Conservation (phyloP, 2,888 invertebrate species). For the Cotesia congregata region DNA sequence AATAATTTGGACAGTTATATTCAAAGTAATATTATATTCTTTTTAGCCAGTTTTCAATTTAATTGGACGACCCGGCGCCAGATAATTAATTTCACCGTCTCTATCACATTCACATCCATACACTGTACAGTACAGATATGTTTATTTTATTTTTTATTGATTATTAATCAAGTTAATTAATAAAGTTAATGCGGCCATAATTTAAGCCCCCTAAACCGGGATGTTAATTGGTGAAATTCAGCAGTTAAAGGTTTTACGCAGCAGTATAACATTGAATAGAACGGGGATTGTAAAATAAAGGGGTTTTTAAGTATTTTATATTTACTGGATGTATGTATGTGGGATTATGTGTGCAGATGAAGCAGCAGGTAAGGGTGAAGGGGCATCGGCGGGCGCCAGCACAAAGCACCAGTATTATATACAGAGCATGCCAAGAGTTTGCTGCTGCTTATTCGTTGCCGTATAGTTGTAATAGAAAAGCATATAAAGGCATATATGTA, state of each 20-base stretch:
- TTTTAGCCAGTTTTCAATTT: slow-evolving; percentile 12
- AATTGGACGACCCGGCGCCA: slow-evolving; percentile 21
- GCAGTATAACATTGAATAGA: background rate
- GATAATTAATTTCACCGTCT: slow-evolving; percentile 20
- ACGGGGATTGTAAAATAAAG: background rate
- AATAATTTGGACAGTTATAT: slow-evolving; percentile 9
- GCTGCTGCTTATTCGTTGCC: slow-evolving; percentile 29
- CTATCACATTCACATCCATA: background rate
- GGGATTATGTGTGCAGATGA: slow-evolving; percentile 2
- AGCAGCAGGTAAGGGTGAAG: slow-evolving; percentile 17
- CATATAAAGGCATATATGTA: slow-evolving; percentile 51
- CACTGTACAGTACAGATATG: background rate
- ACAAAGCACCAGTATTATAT: slow-evolving; percentile 52
- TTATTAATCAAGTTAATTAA: slow-evolving; percentile 16
- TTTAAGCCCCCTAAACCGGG: background rate
- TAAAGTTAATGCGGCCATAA: background rate
- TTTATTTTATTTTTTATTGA: slow-evolving; percentile 9
- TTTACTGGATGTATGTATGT: slow-evolving; percentile 1
- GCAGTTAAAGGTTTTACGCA: background rate
- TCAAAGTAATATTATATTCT: background rate
- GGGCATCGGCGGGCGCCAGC: slow-evolving; percentile 50
- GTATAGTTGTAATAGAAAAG: slow-evolving; percentile 61
- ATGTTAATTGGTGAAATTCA: background rate
- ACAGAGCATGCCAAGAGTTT: background rate
- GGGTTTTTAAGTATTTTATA: background rate